phyloP scores from a whole-genome alignment of 2,888 invertebrate species.

The Drosophila incognita region DNA sequence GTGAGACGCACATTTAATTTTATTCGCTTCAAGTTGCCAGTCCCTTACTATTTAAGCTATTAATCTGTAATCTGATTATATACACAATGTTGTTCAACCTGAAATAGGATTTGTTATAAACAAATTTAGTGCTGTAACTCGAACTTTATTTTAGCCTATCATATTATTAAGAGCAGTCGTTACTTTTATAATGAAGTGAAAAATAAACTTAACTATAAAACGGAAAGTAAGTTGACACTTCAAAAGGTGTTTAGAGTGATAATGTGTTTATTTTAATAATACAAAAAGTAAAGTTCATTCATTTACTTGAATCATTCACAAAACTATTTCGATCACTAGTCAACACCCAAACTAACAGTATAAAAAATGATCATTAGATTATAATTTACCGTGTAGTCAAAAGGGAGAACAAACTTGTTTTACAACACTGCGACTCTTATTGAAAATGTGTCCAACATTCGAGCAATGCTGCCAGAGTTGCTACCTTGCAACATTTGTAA shows the following conservation, averaged over 20 bases:
- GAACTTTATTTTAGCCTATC: not conserved
- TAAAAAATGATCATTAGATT: not conserved
- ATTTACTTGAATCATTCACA: not conserved
- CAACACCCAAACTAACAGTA: not conserved
- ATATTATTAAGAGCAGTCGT: not conserved
- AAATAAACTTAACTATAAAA: not conserved
- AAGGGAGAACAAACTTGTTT: not conserved
- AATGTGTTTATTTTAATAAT: not conserved
- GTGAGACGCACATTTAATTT: constrained; percentile 25
- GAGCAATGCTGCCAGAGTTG: constrained; percentile 2
- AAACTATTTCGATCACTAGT: not conserved
- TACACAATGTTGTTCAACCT: not conserved
- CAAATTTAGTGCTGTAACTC: constrained; percentile 2
- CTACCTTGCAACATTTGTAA: not conserved
- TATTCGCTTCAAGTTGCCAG: constrained; percentile 1
- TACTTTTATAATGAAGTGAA: not conserved
- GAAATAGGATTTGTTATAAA: constrained; percentile 6
- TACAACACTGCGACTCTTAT: constrained; percentile 27
- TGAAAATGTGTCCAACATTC: no score
- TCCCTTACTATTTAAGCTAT: not conserved
- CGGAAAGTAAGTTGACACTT: not conserved
- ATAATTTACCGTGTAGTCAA: not conserved
- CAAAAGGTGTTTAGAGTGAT: not conserved
- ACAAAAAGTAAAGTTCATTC: not conserved
- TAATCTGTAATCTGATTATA: constrained; percentile 6